Evolutionary conservation across 2,888 invertebrate genomes (phyloP), one percentile per base, ranked within the genome.

Genomic region (Clusia tigrina): DNA sequence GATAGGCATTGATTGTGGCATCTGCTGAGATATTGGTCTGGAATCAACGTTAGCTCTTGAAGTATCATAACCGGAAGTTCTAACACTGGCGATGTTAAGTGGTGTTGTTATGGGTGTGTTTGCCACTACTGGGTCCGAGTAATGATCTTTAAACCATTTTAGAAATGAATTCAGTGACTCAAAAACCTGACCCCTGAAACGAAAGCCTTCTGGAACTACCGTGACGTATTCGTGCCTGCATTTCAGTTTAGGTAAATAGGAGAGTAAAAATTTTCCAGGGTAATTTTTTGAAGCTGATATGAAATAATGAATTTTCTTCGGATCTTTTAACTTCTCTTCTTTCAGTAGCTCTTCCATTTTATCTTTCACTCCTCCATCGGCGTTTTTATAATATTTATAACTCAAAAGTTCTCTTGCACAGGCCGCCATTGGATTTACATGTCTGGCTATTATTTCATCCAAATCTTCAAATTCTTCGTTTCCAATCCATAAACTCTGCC

Each of bases 71-170:
- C 67, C 68, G 2, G 73, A 70, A 2, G 75, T 74, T 57, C 79
- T 66, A 10, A 69, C 42, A 25, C 77, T 71, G 10, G 63, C 58
- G 17, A 74, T 70, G 26, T 86, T 86, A 68, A 90, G 87, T 0
- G 92, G 91, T 10, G 93, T 92, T 60, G 90, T 89, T 42, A 71
- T 64, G 1, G 89, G 92, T 3, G 92, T 92, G 22, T 87, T 87
- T 3, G 87, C 87, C 0, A 93, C 93, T 55, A 93, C 87, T 0
- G 96, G 94, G 78, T 98, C 97, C 69, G 95, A 86, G 86, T 96
- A 99, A 82, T 99, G 96, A 83, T 96, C 95, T 81, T 99, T 99
- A 84, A 99, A 99, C 98, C 98, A 99, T 65, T 92, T 91, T 74
- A 99, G 88, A 63, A 98, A 81, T 12, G 89, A 86, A 67, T 80